These are phyloP conservation scores for Caradrina kadenii DNA, from an alignment of 2,888 invertebrate genomes.

Conservation along the genomic window DNA sequence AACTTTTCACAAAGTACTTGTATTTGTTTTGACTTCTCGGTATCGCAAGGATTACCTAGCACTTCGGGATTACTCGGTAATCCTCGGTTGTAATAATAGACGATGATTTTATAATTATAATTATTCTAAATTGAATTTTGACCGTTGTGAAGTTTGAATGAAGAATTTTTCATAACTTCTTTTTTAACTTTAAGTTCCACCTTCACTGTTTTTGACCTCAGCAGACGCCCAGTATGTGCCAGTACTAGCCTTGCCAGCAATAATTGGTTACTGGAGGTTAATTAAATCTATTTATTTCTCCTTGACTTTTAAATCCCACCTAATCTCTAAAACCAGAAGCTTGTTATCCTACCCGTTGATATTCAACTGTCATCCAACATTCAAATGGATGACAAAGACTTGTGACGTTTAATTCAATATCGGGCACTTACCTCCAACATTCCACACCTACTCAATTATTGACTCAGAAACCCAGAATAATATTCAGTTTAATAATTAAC, in stretches of 20 bases:
- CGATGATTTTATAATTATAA: slow-evolving; percentile 4
- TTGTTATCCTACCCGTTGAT: slow-evolving; percentile 14
- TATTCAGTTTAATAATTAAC: slow-evolving; percentile 52
- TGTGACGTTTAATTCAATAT: slow-evolving; percentile 19
- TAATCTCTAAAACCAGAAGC: slow-evolving; percentile 6
- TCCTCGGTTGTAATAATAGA: slow-evolving; percentile 24
- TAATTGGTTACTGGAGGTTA: not conserved
- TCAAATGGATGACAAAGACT: not conserved
- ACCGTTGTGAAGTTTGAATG: not conserved
- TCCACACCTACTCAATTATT: slow-evolving; percentile 32
- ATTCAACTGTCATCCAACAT: slow-evolving; percentile 10
- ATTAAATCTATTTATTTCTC: slow-evolving; percentile 3
- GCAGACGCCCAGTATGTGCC: too few relatives aligned
- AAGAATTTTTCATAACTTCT: too few relatives aligned
- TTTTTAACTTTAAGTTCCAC: too few relatives aligned
- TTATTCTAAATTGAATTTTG: slow-evolving; percentile 27
- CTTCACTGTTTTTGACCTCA: too few relatives aligned
- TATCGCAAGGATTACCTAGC: slow-evolving; percentile 44
- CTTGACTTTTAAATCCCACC: not conserved
- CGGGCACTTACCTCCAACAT: slow-evolving; percentile 31
- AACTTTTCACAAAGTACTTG: slow-evolving; percentile 36
- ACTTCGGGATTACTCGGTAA: slow-evolving; percentile 54
- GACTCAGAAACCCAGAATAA: slow-evolving; percentile 45
- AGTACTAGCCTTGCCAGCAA: not conserved
- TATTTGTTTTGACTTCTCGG: slow-evolving; percentile 61